Base-by-base conservation (phyloP, 1,140 invertebrate species). In the Nautilus pompilius region DNA sequence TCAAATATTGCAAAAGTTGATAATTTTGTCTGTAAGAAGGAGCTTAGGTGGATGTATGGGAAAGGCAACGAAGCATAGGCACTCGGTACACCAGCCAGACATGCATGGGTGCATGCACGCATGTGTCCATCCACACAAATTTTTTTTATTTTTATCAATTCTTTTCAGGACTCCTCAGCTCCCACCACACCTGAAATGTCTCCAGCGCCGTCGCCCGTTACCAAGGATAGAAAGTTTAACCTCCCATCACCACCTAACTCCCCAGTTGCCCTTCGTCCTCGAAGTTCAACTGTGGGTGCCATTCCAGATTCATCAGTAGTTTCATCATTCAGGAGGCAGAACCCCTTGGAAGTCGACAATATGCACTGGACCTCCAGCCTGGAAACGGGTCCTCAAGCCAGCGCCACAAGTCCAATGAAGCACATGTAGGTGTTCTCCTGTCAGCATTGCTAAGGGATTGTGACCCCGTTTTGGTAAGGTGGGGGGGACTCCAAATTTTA, bases 251-350 rank as follows among this genome's bases (percentile, higher is more conserved):
- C 75, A 5, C 72, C 75, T 13, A 46, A 65, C 3, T 79, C 77
- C 15, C 73, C 76, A 0, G 62, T 60, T 26, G 20, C 58, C 15
- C 56, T 34, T 8, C 66, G 79, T 26, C 72, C 74, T 15, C 72
- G 79, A 6, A 80, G 78, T 58, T 77, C 77, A n/a, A 82, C 80
- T 2, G 67, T 80, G 15, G 76, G 75, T 30, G 70, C 74, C 30
- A 58, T 72, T 8, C 63, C 72, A 10, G 72, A 75, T n/a, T 5
- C 67, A 15, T 45, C 45, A 28, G 48, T 5, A 55, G 58, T 17
- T 49, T 51, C 10, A 28, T 34, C n/a, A 59, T 45, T n/a, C 48
- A 48, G 32, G 32, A 45, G n/a, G 48, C 60, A 10, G 30, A 33
- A 1, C 29, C 49, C 13, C 4, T 58, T 57, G n/a, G n/a, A n/a